phyloP scores from a whole-genome alignment of 2,888 invertebrate genomes.

The Thelaira solivaga region DNA sequence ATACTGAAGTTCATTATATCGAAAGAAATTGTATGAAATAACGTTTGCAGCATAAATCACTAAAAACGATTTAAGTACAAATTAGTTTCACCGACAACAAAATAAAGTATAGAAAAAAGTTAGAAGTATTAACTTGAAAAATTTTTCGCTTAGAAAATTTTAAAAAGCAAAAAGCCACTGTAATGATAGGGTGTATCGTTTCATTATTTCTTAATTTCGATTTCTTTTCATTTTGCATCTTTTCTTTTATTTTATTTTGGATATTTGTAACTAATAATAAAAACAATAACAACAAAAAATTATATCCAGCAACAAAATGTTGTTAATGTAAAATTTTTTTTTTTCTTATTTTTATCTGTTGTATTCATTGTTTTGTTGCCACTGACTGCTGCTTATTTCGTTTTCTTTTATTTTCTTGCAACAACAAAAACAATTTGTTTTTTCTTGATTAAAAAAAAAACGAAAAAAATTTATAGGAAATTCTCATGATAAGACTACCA shows the following conservation, averaged over 20 bases:
- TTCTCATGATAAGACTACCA: conserved; percentile 31
- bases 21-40: too few relatives aligned
- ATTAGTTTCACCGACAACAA: too few relatives aligned
- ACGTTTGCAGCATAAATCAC: too few relatives aligned
- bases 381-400: not conserved
- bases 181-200: too few relatives aligned
- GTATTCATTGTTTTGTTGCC: not conserved
- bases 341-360: not conserved
- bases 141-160: too few relatives aligned
- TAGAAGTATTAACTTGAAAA: too few relatives aligned
- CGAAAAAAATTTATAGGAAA: conserved; percentile 24
- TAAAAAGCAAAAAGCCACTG: too few relatives aligned
- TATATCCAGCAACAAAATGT: conserved; percentile 14
- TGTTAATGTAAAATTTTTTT: conserved; percentile 2
- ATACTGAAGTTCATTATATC: too few relatives aligned
- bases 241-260: not conserved
- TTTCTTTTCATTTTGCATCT: not conserved
- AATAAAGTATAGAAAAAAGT: too few relatives aligned
- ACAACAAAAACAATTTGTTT: conserved; percentile 40
- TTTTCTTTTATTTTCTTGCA: conserved; percentile 13
- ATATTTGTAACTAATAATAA: conserved; percentile 5
- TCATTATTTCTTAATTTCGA: not conserved
- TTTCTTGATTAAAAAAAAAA: conserved; percentile 36
- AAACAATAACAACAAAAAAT: not conserved
- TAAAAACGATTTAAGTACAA: too few relatives aligned